Evolutionary conservation across 2,888 invertebrate genomes (phyloP), one percentile per base, ranked within the genome.

Genomic region (Malthinus seriepunctatus): DNA sequence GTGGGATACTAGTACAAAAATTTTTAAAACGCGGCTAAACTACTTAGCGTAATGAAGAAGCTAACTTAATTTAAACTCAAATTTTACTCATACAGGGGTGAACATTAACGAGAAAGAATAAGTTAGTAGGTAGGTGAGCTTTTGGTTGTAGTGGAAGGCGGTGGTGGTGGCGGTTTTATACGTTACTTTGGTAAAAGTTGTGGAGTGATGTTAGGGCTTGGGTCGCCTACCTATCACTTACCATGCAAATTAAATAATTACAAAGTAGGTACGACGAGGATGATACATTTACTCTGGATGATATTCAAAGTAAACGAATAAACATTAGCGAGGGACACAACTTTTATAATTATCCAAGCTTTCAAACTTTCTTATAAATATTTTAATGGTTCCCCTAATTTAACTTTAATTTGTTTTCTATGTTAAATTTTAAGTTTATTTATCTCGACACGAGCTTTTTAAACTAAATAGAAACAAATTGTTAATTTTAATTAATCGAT

Each of bases 231-330:
- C 73, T 76, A 76, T 76, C 76, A 75, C 75, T 75, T 76, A 73
- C 74, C 74, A 76, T 76, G 77, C 75, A 77, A 76, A 76, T 77
- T 77, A 76, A 76, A 76, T 77, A 76, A 77, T 77, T 76, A 76
- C 73, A 74, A 76, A 77, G 74, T 76, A 74, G 73, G 72, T 73
- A 72, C 71, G 65, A 69, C 68, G 69, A 64, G 62, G 71, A 72
- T 71, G 72, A 72, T 71, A 72, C 71, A 70, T 73, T 71, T 71
- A 70, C 72, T 67, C 63, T 57, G 64, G 67, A 70, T 69, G 67
- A 69, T 70, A 70, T 65, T 71, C 73, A 73, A 74, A 73, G 73
- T 69, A 69, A 71, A 69, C 66, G 61, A 66, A 63, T 67, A 68
- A 68, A 70, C 71, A 73, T 72, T 71, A 71, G 65, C 68, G 63